phyloP scores from a whole-genome alignment of 2,113 vertebrate species.

The Accipiter virgatus region DNA sequence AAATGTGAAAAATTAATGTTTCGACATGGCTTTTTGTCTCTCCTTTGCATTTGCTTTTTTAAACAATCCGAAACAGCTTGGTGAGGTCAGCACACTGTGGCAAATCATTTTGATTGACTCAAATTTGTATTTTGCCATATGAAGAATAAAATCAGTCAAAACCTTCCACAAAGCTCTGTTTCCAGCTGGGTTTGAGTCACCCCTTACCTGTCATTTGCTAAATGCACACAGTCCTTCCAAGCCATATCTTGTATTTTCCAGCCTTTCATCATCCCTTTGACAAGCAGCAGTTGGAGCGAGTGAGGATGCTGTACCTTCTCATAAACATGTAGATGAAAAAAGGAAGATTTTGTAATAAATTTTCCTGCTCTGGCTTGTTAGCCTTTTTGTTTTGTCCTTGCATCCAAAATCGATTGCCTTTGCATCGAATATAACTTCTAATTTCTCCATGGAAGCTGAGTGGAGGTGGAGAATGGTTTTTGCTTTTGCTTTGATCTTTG shows the following conservation, averaged over 20 bases:
- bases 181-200: not conserved
- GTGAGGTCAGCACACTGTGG: not conserved
- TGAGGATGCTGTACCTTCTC: not conserved
- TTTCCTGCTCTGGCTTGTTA: rapidly evolving
- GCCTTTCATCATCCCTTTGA: not conserved
- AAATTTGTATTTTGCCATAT: not conserved
- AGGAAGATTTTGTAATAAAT: not conserved
- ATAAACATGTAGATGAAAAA: rapidly evolving
- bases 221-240: rapidly evolving
- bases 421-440: too few relatives aligned
- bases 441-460: not conserved
- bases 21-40: rapidly evolving
- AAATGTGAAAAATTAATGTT: not conserved
- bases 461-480: not conserved
- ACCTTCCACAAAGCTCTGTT: not conserved
- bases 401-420: not conserved
- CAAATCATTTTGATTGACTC: not conserved
- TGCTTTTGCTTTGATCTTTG: not conserved
- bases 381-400: rapidly evolving
- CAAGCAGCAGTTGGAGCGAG: too few relatives aligned
- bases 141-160: not conserved
- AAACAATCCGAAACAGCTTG: not conserved
- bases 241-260: not conserved
- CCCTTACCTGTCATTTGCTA: not conserved
- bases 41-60: not conserved